Conservation (phyloP, 2,888 invertebrate genomes). For the Euproctis similis region DNA sequence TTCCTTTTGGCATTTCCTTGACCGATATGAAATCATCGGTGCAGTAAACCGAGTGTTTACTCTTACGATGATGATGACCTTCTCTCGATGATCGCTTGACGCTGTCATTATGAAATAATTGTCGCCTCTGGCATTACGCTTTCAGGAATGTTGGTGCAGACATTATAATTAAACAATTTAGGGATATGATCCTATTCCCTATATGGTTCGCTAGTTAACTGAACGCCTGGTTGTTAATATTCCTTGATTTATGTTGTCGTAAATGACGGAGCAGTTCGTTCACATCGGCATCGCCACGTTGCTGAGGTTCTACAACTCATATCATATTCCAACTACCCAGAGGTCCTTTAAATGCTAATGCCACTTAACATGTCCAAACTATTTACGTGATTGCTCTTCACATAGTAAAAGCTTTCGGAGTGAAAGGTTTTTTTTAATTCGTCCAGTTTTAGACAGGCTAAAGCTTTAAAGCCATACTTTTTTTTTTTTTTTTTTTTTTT, state of each 20-base stretch:
- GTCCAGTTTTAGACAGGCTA: too few relatives aligned
- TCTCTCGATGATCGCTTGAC: slow-evolving; percentile 44
- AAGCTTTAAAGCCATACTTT: too few relatives aligned
- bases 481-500: too few relatives aligned
- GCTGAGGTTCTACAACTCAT: slow-evolving; percentile 26
- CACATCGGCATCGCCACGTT: slow-evolving; percentile 24
- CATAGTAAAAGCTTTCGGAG: too few relatives aligned
- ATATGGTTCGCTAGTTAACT: slow-evolving; percentile 33
- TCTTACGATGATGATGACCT: slow-evolving; percentile 50
- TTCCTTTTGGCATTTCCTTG: slow-evolving; percentile 57
- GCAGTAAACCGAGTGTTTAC: slow-evolving; percentile 51
- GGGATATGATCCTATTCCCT: slow-evolving; percentile 1
- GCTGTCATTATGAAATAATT: slow-evolving; percentile 47
- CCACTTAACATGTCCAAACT: slow-evolving; percentile 32
- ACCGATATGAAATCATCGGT: slow-evolving; percentile 64
- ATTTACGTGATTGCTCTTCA: slow-evolving; percentile 27
- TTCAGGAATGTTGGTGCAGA: slow-evolving; percentile 11
- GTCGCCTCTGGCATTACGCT: slow-evolving; percentile 20
- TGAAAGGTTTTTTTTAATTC: too few relatives aligned
- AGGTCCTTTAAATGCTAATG: slow-evolving; percentile 39
- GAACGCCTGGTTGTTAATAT: slow-evolving; percentile 40
- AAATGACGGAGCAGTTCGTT: slow-evolving; percentile 31
- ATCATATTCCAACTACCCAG: slow-evolving; percentile 29
- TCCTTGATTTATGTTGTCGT: slow-evolving; percentile 47
- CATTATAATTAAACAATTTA: slow-evolving; percentile 8